Conservation (phyloP, 2,797 vertebrate species). For the Urocyon cinereoargenteus region DNA sequence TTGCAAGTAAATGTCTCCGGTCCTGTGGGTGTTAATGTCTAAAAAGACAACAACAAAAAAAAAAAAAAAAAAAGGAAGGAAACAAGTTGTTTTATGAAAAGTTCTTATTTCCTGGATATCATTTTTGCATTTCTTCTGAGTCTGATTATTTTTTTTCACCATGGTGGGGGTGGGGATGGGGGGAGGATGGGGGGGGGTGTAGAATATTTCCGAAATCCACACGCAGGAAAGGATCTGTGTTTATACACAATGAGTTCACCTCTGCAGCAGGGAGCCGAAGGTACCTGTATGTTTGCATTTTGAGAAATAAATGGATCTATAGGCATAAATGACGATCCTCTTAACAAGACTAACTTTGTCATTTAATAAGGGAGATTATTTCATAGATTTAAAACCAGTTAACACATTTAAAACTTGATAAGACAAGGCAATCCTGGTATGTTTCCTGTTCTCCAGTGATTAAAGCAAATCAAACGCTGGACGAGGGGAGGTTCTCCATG, state of each 20-base stretch:
- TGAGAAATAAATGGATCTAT: conserved; percentile 61
- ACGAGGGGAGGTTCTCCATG: conserved; percentile 81
- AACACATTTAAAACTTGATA: conserved; percentile 84
- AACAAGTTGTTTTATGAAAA: background rate
- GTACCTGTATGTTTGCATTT: conserved; percentile 45
- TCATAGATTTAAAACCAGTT: conserved; percentile 76
- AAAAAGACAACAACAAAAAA: background rate
- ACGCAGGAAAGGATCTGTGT: background rate
- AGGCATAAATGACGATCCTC: conserved; percentile 62
- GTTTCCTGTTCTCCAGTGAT: conserved; percentile 83
- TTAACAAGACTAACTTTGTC: conserved; percentile 75
- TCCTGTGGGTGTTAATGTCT: background rate
- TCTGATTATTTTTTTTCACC: conserved; percentile 21
- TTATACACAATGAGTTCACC: background rate
- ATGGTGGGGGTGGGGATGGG: background rate
- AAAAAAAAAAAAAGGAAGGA: background rate
- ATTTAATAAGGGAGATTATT: conserved; percentile 83
- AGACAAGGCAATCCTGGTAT: conserved; percentile 76
- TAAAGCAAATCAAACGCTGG: conserved; percentile 79
- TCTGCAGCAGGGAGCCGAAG: conserved; percentile 14
- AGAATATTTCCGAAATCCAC: conserved; percentile 56
- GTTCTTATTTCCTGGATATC: background rate
- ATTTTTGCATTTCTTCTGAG: conserved; percentile 8
- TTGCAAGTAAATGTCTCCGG: conserved; percentile 33
- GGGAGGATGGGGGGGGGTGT: background rate